Evolutionary conservation across 2,797 vertebrate species (phyloP).

Genomic region (Sorex maritimensis): DNA sequence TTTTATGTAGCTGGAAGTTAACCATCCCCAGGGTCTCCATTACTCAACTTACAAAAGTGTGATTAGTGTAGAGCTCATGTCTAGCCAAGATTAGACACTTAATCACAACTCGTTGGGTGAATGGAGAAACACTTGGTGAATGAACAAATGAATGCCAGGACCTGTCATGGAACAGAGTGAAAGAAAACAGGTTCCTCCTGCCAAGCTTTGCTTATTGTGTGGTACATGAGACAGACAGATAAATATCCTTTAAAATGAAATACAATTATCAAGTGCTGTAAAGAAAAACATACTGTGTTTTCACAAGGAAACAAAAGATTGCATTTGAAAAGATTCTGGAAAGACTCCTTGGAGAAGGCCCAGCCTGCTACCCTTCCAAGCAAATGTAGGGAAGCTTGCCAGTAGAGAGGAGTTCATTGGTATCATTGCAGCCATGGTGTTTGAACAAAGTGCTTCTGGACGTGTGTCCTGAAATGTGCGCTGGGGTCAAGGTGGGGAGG

Average conservation of each 20-base stretch:
- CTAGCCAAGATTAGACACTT: background rate
- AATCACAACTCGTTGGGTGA: background rate
- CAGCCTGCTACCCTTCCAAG: background rate
- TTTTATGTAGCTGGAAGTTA: background rate
- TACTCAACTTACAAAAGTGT: background rate
- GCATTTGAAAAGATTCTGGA: background rate
- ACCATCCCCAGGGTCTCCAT: background rate
- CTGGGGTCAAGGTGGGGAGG: too few species aligned
- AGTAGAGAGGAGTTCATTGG: background rate
- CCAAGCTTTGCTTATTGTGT: background rate
- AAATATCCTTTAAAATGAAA: background rate
- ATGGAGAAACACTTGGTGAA: background rate
- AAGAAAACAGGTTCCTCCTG: background rate
- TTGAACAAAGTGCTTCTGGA: background rate
- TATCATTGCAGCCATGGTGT: background rate
- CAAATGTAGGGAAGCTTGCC: background rate
- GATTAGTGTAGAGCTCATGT: background rate
- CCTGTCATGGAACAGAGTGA: background rate
- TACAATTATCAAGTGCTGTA: background rate
- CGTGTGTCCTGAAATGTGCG: background rate
- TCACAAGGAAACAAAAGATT: background rate
- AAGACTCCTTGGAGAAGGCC: constrained; percentile 25
- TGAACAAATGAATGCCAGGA: background rate
- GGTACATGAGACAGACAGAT: background rate
- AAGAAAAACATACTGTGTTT: background rate